Percentiles rank a stretch among this genome's conserved stretches.
These are phyloP conservation scores for Halisarca cf. caerulea DNA, from an alignment of 37 sponge, comb jelly and placozoan genomes.

Conservation along the genomic window DNA sequence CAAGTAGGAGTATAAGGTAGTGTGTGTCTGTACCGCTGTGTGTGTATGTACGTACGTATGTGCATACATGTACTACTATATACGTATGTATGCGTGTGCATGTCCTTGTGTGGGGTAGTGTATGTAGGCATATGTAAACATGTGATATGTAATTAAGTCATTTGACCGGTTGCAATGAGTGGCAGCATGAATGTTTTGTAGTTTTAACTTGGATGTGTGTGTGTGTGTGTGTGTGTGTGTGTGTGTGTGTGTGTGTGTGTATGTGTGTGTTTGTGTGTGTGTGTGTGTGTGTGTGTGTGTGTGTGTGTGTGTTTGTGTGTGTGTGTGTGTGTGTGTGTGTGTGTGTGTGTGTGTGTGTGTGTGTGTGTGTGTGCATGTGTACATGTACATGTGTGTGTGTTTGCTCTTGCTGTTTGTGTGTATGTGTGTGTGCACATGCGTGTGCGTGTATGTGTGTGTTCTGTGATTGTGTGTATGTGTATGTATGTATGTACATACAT, in stretches of 20 bases:
- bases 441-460: neutral
- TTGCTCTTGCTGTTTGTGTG: neutral
- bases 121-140: no score
- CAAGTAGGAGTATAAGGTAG: no score
- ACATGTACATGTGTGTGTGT: neutral
- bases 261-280: constrained; percentile 5
- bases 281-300: constrained; percentile 20
- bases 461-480: no score
- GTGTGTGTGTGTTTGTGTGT: constrained; percentile 23
- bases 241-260: constrained; percentile 32
- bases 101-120: no score
- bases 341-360: neutral
- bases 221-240: constrained; percentile 20
- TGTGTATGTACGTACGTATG: no score
- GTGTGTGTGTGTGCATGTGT: neutral
- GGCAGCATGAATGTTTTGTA: neutral
- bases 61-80: no score
- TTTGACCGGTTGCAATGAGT: no score
- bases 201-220: neutral
- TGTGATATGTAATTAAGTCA: no score
- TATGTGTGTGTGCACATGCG: neutral
- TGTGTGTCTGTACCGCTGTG: no score
- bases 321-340: constrained; percentile 18
- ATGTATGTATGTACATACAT: no score
- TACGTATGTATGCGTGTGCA: no score